Evolutionary conservation across 1,140 invertebrate genomes (phyloP), one percentile per base, ranked within the genome.

Genomic region (Ostrea denselamellosa): DNA sequence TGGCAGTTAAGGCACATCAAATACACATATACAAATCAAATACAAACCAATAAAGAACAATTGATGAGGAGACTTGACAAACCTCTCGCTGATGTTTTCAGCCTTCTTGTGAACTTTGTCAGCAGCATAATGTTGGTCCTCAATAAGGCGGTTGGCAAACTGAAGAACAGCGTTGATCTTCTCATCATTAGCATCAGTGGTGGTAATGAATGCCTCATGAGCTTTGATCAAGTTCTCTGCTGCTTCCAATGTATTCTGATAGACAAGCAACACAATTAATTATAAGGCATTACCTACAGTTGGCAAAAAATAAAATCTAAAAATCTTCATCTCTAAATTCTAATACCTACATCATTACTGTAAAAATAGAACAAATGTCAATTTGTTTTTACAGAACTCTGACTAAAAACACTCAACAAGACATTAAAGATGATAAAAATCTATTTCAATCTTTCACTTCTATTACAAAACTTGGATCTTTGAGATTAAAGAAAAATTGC

Each of bases 101-200:
- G 98, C 98, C 94, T 99, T 99, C 95, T 98, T 98, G 90, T 97
- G 97, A 85, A 99, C 98, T 95, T 99, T 99, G 92, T 99, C 99
- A 53, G 97, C 96, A 93, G 97, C 97, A 94, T 95, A 98, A 95
- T 99, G 98, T 85, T 97, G 97, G 92, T 98, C 97, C 68, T 94
- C 93, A 58, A 97, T 97, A 3, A 99, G 96, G 14, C 98, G 96
- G 92, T 97, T 97, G 85, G 98, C 98, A 94, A 99, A 99, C 92
- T 98, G 97, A 2, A 98, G 97, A 19, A 99, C 97, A 5, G 97
- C 97, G 94, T 99, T 99, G 93, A 99, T 98, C 95, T 99, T 99
- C 92, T 99, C 99, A 94, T 99, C 99, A 95, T 99, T 99, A 7
- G 99, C 99, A 95, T 99, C 99, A 98, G 99, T 99, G 0, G 99